phyloP scores from a whole-genome alignment of 2,888 invertebrate genomes.

The Nemotelus pantherinus region DNA sequence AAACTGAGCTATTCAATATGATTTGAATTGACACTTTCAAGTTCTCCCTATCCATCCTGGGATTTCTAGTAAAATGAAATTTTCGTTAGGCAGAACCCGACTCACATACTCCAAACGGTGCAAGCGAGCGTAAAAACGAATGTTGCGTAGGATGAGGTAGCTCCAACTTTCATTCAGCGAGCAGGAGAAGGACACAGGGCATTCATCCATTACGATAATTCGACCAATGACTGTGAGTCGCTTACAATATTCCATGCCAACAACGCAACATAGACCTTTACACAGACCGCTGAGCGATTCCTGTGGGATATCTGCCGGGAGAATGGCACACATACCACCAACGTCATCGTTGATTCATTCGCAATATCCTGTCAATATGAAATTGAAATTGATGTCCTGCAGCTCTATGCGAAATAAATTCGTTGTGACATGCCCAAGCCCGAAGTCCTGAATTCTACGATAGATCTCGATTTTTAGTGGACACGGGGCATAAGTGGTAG shows the following conservation, averaged over 20 bases:
- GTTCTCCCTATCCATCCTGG: no score
- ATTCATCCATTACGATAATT: conserved; percentile 21
- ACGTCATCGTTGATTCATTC: neutral
- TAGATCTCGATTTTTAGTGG: neutral
- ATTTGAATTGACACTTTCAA: no score
- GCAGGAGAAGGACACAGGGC: neutral
- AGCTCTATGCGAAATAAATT: conserved; percentile 12
- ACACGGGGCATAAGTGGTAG: neutral
- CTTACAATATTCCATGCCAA: neutral
- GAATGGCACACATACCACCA: neutral
- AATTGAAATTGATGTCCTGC: conserved; percentile 34
- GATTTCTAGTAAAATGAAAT: no score
- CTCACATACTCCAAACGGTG: no score
- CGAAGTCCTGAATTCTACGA: neutral
- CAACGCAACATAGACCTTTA: neutral
- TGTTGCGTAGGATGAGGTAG: no score
- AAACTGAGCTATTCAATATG: no score
- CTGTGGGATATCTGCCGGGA: neutral
- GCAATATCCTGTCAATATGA: conserved; percentile 33
- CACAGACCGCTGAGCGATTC: neutral
- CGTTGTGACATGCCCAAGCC: conserved; percentile 8
- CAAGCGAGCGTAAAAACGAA: no score
- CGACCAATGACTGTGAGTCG: neutral
- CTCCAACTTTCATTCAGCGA: neutral
- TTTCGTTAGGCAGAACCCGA: no score